phyloP scores from a whole-genome alignment of 2,888 invertebrate genomes.

The Anodontia alba region DNA sequence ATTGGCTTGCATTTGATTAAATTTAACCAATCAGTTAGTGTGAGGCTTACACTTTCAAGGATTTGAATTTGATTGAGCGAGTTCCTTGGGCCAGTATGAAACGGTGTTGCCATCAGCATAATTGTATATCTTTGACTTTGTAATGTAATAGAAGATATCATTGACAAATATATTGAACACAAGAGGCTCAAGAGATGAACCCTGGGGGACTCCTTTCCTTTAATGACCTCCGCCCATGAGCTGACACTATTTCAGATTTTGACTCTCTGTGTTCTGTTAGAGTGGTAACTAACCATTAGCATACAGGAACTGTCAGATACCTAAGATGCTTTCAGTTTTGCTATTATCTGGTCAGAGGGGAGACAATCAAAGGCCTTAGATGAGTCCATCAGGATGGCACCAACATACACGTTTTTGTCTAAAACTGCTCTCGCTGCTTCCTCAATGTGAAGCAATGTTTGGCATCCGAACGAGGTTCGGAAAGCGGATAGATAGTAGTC shows the following conservation, averaged over 20 bases:
- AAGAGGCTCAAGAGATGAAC: constrained; percentile 14
- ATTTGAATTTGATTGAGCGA: not conserved
- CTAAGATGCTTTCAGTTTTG: constrained; percentile 47
- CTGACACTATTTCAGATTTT: not conserved
- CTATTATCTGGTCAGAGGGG: constrained; percentile 35
- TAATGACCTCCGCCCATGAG: constrained; percentile 11
- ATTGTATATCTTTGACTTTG: not conserved
- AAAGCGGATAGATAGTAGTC: constrained; percentile 24
- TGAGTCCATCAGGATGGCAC: constrained; percentile 55
- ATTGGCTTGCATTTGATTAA: constrained; percentile 18
- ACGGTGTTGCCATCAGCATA: constrained; percentile 21
- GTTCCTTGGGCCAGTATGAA: not conserved
- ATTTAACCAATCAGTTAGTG: constrained; percentile 15
- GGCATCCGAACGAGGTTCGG: constrained; percentile 20
- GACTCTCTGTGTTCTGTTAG: constrained; percentile 17
- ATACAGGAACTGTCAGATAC: constrained; percentile 22
- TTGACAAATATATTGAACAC: constrained; percentile 18
- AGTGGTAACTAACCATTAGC: constrained; percentile 17
- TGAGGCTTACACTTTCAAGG: not conserved
- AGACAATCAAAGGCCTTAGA: constrained; percentile 59
- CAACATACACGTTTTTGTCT: constrained; percentile 37
- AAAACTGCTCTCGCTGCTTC: constrained; percentile 20
- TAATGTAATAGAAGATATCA: constrained; percentile 19
- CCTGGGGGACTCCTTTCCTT: constrained; percentile 13
- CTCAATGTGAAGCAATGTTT: constrained; percentile 24